Conservation (phyloP, 2,888 invertebrate genomes). For the Conistra vaccinii region DNA sequence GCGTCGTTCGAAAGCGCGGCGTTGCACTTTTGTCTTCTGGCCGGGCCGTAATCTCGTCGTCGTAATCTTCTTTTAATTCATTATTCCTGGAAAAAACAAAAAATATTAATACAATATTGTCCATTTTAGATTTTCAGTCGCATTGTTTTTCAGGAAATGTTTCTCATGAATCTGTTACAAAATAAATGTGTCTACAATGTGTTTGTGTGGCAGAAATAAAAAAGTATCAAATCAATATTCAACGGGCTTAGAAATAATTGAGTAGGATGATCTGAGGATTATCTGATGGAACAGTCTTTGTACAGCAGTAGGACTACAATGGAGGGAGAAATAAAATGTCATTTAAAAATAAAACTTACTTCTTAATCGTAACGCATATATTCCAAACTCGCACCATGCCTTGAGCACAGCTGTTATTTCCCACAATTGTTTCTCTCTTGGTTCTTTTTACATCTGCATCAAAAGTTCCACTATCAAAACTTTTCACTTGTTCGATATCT, state of each 20-base stretch:
- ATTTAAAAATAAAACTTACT: conserved; percentile 11
- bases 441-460: background rate
- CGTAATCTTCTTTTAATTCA: background rate
- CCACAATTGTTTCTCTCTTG: background rate
- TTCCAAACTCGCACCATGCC: background rate
- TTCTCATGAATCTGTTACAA: background rate
- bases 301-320: background rate
- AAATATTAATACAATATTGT: background rate
- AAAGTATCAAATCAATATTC: background rate
- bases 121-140: background rate
- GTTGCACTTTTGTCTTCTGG: background rate
- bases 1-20: background rate
- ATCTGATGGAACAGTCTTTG: background rate
- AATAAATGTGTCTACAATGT: background rate
- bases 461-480: background rate
- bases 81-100: conserved; percentile 2
- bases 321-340: background rate
- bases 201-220: background rate
- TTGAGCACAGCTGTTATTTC: background rate
- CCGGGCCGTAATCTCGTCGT: background rate
- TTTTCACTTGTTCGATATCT: conserved; percentile 8
- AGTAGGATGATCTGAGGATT: background rate
- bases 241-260: background rate
- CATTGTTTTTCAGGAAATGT: background rate
- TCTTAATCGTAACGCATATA: background rate